Conservation (phyloP, 1,140 invertebrate genomes). For the Zaprionus taronus region DNA sequence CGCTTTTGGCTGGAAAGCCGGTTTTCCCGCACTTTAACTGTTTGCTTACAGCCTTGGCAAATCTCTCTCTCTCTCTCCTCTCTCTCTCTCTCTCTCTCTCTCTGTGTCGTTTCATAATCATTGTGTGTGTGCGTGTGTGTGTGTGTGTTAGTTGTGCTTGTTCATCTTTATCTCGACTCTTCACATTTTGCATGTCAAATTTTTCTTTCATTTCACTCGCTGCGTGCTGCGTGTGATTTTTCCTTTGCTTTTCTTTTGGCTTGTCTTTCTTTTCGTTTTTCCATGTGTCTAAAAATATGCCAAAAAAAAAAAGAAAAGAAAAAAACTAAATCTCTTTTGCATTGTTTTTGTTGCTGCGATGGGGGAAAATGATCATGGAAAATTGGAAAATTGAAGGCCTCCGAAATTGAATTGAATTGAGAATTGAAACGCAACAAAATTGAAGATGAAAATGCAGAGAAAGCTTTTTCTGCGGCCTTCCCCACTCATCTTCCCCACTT, state of each 20-base stretch:
- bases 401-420: constrained; percentile 20
- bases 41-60: constrained; percentile 11
- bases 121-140: constrained; percentile 40
- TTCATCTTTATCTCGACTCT: constrained; percentile 54
- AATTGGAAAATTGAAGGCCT: constrained; percentile 48
- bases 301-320: constrained; percentile 26
- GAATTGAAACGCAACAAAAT: constrained; percentile 8
- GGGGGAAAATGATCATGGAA: constrained; percentile 50
- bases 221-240: background rate
- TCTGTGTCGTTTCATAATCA: constrained; percentile 63
- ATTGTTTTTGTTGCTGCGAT: constrained; percentile 30
- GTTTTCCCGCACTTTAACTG: constrained; percentile 25
- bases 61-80: constrained; percentile 22
- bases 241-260: background rate
- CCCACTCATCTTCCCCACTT: constrained; percentile 14
- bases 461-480: constrained; percentile 13
- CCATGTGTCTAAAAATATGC: constrained; percentile 48
- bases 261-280: constrained; percentile 1
- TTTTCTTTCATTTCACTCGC: constrained; percentile 4
- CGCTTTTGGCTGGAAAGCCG: constrained; percentile 20
- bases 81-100: constrained; percentile 4
- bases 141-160: constrained; percentile 38
- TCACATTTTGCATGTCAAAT: constrained; percentile 66
- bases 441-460: background rate
- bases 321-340: constrained; percentile 58